Conservation (phyloP, 2,113 vertebrate species). For the Sinocyclocheilus rhinocerous region DNA sequence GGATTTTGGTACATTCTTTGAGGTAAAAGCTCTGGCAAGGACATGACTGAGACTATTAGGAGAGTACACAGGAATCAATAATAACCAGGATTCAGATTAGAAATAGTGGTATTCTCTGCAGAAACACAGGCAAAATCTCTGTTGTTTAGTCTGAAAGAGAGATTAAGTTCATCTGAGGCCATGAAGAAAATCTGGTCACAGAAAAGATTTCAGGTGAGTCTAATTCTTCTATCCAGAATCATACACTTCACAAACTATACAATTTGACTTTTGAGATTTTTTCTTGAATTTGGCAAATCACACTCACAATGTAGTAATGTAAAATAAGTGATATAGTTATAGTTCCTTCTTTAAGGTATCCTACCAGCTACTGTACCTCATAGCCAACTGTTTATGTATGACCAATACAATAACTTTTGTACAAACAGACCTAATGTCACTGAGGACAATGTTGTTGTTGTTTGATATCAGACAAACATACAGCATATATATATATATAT, state of each 20-base stretch:
- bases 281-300: too few relatives aligned
- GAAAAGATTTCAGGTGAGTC: constrained; percentile 95
- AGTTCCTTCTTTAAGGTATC: background rate
- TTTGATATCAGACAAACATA: too few relatives aligned
- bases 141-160: constrained; percentile 4
- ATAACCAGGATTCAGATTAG: background rate
- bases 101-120: background rate
- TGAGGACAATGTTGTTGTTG: too few relatives aligned
- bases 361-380: background rate
- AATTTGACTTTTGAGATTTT: background rate
- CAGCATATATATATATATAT: too few relatives aligned
- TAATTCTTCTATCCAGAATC: background rate
- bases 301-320: background rate
- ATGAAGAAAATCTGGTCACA: constrained; percentile 99
- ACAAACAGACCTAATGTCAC: background rate
- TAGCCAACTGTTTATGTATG: background rate
- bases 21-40: background rate
- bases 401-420: background rate
- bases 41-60: background rate
- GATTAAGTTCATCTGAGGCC: constrained; percentile 47
- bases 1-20: constrained; percentile 4
- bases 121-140: background rate
- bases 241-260: background rate
- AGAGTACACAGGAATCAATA: background rate
- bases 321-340: background rate